Evolutionary conservation across 1,140 invertebrate species (phyloP), one percentile per base, ranked within the genome.

Genomic region (Drosophila nannoptera): DNA sequence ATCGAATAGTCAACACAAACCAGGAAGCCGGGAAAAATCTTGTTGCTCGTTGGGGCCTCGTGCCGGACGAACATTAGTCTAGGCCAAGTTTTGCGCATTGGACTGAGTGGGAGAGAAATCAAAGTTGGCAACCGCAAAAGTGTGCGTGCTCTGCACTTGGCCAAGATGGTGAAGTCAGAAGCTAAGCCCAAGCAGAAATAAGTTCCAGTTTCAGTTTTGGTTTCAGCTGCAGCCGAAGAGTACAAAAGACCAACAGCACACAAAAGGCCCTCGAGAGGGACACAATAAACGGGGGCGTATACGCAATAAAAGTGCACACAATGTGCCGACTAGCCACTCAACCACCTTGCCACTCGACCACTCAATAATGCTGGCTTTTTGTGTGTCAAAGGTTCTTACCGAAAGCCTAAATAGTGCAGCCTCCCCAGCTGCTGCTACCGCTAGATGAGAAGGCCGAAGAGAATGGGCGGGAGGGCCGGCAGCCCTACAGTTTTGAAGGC

Each of bases 311-410:
- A 69, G 80, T 78, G 71, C 56, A 40, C 49, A 80, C 77, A 76
- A 73, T 69, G 58, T 35, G n/a, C 31, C 63, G 22, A 6, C 11
- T 42, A 22, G 31, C 36, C 54, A 55, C 53, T 45, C 61, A 22
- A 36, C 66, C 69, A 48, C 32, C 22, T 11, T 7, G 4, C 31
- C 72, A 68, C 66, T 77, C 59, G 75, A 69, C 74, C 68, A 76
- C 80, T 83, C 76, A 83, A 83, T 83, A 84, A 78, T 68, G 80
- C 73, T 69, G 54, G 42, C 42, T 64, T 76, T 82, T 83, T 83
- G 78, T 83, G 73, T 80, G 80, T 83, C 80, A 83, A 80, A 84
- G 76, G 80, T 71, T 53, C 69, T 70, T 64, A 76, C 12, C 62
- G 63, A 75, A 70, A 77, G 55, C 68, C 76, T 54, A 78, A 76